Base-by-base conservation (phyloP, 2,113 vertebrate genomes). In the Phrynosoma platyrhinos region DNA sequence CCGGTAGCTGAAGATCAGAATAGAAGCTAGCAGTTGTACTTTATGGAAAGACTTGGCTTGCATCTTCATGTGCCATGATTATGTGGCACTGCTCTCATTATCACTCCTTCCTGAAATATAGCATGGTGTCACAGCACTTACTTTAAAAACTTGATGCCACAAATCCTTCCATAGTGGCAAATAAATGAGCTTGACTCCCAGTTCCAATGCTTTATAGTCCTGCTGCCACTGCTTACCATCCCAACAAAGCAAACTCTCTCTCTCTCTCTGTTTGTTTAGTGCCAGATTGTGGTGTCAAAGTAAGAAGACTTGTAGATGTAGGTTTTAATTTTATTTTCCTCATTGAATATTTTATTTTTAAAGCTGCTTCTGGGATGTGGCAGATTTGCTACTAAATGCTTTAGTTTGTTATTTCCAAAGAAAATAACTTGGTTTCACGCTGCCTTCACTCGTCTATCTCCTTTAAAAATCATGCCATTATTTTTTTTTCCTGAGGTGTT, bases 1-100 rank as follows among this genome's bases (percentile, higher is more conserved):
- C n/a, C n/a, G n/a, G n/a, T 81, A 58, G 69, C 52, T n/a, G 92
- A 88, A 87, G 81, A 92, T 94, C 91, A 82, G 84, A 92, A 91
- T 89, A 87, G 92, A 92, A 82, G 75, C 18, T 4, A 77, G 58
- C 0, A 80, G 52, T 32, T 36, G 30, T 21, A 58, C 27, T 72
- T 72, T 80, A 89, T 62, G 87, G 90, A 53, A 71, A 27, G 7
- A 30, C 32, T 27, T 81, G 32, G 68, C 16, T 74, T 40, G 53
- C 18, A 42, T 79, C 32, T 58, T 53, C 14, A 69, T 12, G 9
- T 62, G 66, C 66, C 71, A 16, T 82, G 53, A 14, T 52, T 82
- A 52, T 76, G 66, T 76, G 40, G 58, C 47, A 12, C 71, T 72
- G 30, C 9, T 88, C 42, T 88, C 42, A 74, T 83, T 66, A 66